phyloP scores from a whole-genome alignment of 2,113 vertebrate species.

The Furnarius figulus region DNA sequence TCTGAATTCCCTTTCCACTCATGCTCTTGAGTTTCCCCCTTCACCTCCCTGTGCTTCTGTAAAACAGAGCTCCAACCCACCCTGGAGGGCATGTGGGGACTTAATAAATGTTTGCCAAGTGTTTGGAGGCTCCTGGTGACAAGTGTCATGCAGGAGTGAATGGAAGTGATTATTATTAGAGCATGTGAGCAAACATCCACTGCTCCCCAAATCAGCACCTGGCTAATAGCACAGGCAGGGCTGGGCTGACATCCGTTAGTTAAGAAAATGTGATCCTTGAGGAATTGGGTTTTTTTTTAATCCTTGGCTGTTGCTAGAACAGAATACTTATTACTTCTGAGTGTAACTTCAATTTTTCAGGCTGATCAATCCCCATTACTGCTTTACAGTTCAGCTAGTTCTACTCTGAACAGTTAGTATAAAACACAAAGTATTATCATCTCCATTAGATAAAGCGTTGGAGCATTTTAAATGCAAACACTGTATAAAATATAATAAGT shows the following conservation, averaged over 20 bases:
- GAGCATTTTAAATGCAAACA: conserved; percentile 53
- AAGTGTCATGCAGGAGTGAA: neutral
- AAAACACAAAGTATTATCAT: conserved; percentile 8
- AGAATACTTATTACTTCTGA: conserved; percentile 28
- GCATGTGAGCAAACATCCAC: conserved; percentile 16
- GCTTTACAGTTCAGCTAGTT: conserved; percentile 52
- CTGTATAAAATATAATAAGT: conserved; percentile 41
- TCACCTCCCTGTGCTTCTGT: neutral
- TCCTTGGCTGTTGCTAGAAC: neutral
- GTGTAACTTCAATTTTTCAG: conserved; percentile 15
- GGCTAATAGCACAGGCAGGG: conserved; percentile 16
- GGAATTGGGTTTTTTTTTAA: neutral
- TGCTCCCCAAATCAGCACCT: conserved; percentile 50
- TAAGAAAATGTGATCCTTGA: conserved; percentile 27
- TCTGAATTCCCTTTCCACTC: neutral
- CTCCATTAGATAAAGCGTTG: conserved; percentile 39
- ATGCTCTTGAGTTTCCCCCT: neutral
- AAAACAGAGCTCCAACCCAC: neutral
- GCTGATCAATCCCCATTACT: conserved; percentile 18
- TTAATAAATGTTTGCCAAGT: conserved; percentile 46
- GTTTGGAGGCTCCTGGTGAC: conserved; percentile 28
- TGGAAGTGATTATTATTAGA: conserved; percentile 33
- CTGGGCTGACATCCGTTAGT: conserved; percentile 39
- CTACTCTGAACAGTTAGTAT: neutral
- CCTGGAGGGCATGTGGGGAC: neutral